phyloP scores from a whole-genome alignment of 2,888 invertebrate genomes.

The Chydorus sphaericus region DNA sequence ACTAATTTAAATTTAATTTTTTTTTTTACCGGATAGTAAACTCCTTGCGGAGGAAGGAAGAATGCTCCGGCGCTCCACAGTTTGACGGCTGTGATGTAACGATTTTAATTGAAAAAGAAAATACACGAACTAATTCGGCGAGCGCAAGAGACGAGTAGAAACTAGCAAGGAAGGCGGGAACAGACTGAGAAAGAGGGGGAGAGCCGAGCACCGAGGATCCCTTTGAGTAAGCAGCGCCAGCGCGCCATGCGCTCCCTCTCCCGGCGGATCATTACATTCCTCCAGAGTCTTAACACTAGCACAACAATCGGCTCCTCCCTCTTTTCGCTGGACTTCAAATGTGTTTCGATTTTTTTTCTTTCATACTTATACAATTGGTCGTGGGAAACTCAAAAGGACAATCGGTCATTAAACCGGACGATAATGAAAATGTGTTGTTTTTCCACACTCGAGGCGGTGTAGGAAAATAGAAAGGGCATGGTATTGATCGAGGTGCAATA shows the following conservation, averaged over 20 bases:
- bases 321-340: neutral
- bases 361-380: too few relatives aligned
- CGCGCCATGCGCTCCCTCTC: too few relatives aligned
- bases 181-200: too few relatives aligned
- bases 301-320: neutral
- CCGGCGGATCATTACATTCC: too few relatives aligned
- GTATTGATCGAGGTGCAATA: too few relatives aligned
- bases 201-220: too few relatives aligned
- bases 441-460: too few relatives aligned
- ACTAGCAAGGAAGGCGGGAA: neutral
- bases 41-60: slow-evolving; percentile 91
- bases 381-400: too few relatives aligned
- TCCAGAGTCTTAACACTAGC: neutral
- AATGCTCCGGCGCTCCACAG: slow-evolving; percentile 94
- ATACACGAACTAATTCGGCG: neutral
- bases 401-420: too few relatives aligned
- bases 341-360: neutral
- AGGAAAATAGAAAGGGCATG: too few relatives aligned
- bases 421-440: too few relatives aligned
- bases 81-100: slow-evolving; percentile 52
- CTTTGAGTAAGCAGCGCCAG: too few relatives aligned
- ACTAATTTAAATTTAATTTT: neutral
- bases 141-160: neutral
- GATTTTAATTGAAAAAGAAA: neutral
- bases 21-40: slow-evolving; percentile 70